These are phyloP conservation scores for Azorinus chamasolen DNA, from an alignment of 2,888 invertebrate genomes.

Conservation along the genomic window DNA sequence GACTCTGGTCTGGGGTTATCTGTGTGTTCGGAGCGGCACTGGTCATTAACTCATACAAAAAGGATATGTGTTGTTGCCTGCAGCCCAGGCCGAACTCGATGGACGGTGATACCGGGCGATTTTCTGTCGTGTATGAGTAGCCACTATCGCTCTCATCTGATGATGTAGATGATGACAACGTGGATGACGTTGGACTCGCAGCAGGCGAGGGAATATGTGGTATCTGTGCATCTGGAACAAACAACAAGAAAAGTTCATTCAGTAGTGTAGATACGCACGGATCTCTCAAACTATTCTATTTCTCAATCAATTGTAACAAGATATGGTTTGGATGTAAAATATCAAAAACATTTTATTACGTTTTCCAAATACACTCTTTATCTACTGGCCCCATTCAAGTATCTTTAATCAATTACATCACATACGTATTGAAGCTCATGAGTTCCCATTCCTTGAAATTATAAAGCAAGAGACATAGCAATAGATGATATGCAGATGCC, in stretches of 20 bases:
- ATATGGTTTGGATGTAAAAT: too few relatives aligned
- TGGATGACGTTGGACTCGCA: constrained; percentile 54
- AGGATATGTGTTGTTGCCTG: constrained; percentile 72
- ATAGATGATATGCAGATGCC: too few relatives aligned
- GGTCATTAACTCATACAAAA: constrained; percentile 75
- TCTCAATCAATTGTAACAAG: too few relatives aligned
- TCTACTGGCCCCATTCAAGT: too few relatives aligned
- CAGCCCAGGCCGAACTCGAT: constrained; percentile 73
- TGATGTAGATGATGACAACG: constrained; percentile 47
- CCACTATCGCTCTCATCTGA: constrained; percentile 67
- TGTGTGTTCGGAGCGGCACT: constrained; percentile 61
- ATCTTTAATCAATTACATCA: too few relatives aligned
- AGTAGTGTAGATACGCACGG: too few relatives aligned
- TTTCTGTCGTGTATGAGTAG: constrained; percentile 63
- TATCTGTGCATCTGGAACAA: constrained; percentile 43
- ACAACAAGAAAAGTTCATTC: constrained; percentile 10
- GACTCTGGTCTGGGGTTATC: constrained; percentile 32
- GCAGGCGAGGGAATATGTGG: constrained; percentile 54
- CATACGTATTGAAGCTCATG: too few relatives aligned
- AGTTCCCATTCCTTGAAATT: too few relatives aligned
- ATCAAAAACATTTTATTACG: too few relatives aligned
- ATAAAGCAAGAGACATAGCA: too few relatives aligned
- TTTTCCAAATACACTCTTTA: too few relatives aligned
- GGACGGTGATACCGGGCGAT: constrained; percentile 62
- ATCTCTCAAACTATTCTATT: too few relatives aligned